phyloP scores from a whole-genome alignment of 1,140 invertebrate genomes.

The Drosophila sp. region DNA sequence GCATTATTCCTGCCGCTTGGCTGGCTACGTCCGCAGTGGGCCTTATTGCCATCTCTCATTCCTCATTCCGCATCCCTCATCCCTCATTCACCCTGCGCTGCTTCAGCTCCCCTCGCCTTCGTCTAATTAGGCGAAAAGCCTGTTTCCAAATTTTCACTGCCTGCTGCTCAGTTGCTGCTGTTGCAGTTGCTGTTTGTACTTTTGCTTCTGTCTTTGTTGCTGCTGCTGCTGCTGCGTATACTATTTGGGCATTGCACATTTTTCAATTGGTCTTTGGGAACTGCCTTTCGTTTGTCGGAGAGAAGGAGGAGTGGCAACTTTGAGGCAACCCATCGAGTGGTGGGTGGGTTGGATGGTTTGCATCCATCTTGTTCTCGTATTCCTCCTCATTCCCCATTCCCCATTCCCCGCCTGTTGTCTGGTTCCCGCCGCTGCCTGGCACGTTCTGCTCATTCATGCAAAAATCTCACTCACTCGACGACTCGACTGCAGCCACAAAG shows the following conservation, averaged over 20 bases:
- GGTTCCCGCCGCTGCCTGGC: conserved; percentile 26
- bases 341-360: conserved; percentile 35
- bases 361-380: conserved; percentile 66
- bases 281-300: conserved; percentile 15
- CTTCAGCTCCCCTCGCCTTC: conserved; percentile 38
- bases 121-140: conserved; percentile 81
- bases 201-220: conserved; percentile 23
- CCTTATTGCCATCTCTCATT: conserved; percentile 23
- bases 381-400: conserved; percentile 19
- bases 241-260: conserved; percentile 70
- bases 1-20: conserved; percentile 66
- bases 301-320: neutral
- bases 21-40: conserved; percentile 41
- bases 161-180: conserved; percentile 28
- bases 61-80: conserved; percentile 29
- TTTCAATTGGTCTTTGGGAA: conserved; percentile 77
- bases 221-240: conserved; percentile 51
- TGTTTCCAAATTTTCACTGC: conserved; percentile 73
- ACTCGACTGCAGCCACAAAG: conserved; percentile 82
- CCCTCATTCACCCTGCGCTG: conserved; percentile 14
- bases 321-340: conserved; percentile 30
- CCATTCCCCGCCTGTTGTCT: conserved; percentile 12
- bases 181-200: conserved; percentile 21
- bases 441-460: conserved; percentile 81
- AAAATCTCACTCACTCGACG: conserved; percentile 82